Conservation (phyloP, 2,888 invertebrate species). For the Melinaea menophilus region DNA sequence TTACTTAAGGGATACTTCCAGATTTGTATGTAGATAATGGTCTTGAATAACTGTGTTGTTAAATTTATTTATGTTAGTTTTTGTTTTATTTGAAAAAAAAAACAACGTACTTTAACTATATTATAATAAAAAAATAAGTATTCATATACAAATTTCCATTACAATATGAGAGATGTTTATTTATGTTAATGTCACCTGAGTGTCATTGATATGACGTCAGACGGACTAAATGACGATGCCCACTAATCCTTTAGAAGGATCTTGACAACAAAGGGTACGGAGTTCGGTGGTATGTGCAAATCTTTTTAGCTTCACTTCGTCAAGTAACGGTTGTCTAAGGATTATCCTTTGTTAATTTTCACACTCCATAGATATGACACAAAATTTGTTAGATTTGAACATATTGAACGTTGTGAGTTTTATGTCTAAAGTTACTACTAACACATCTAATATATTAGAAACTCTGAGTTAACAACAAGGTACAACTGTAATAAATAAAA, state of each 20-base stretch:
- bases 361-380: not conserved
- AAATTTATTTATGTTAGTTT: too few species aligned
- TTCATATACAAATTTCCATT: too few species aligned
- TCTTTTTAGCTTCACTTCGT: constrained; percentile 30
- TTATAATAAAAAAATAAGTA: too few species aligned
- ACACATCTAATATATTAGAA: not conserved
- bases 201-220: not conserved
- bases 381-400: too few species aligned
- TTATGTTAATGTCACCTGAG: not conserved
- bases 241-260: constrained; percentile 33
- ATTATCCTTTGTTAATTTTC: constrained; percentile 11
- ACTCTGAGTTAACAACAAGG: constrained; percentile 1
- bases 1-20: not conserved
- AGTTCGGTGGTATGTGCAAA: constrained; percentile 26
- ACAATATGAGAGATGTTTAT: too few species aligned
- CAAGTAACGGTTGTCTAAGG: constrained; percentile 17
- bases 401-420: too few species aligned
- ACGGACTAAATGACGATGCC: constrained; percentile 20
- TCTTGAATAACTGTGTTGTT: too few species aligned
- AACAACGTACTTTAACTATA: too few species aligned
- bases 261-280: constrained; percentile 29
- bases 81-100: too few species aligned
- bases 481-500: not conserved
- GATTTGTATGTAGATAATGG: too few species aligned
- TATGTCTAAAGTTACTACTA: too few species aligned